phyloP scores from a whole-genome alignment of 2,113 vertebrate genomes.

The Oreotrochilus melanogaster region DNA sequence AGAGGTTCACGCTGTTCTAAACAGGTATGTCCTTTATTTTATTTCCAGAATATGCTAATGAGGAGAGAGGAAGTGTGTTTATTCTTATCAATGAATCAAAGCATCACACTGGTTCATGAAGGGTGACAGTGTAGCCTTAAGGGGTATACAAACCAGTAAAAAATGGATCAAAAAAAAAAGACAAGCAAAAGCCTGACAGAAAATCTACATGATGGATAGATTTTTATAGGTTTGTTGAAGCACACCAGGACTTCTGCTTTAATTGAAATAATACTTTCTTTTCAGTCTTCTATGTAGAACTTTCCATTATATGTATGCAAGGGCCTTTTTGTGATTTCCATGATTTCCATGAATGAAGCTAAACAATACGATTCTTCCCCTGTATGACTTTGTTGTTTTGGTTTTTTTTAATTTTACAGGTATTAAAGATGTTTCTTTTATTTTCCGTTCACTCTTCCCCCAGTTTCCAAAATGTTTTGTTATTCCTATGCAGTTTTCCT shows the following conservation, averaged over 20 bases:
- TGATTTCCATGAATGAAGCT: not conserved
- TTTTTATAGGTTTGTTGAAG: not conserved
- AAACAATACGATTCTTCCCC: not conserved
- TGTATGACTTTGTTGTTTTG: not conserved
- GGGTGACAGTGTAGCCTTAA: not conserved
- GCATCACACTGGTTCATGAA: not conserved
- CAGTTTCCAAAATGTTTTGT: not conserved
- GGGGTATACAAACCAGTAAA: conserved; percentile 6
- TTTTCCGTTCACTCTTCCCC: not conserved
- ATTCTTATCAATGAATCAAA: conserved; percentile 15
- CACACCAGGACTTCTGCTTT: not conserved
- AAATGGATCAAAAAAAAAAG: not conserved
- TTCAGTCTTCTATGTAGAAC: not conserved
- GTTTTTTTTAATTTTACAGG: not conserved
- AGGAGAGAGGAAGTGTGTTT: not conserved
- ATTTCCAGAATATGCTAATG: conserved; percentile 20
- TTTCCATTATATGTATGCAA: not conserved
- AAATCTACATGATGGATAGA: not conserved
- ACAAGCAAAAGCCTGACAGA: not conserved
- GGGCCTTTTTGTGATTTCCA: not conserved
- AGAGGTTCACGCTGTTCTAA: not conserved
- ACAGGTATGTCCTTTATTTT: conserved; percentile 31
- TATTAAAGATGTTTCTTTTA: not conserved
- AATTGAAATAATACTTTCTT: not conserved
- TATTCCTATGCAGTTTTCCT: not conserved